Base-by-base conservation (phyloP, 2,888 invertebrate genomes). In the Chelonus formosanus region DNA sequence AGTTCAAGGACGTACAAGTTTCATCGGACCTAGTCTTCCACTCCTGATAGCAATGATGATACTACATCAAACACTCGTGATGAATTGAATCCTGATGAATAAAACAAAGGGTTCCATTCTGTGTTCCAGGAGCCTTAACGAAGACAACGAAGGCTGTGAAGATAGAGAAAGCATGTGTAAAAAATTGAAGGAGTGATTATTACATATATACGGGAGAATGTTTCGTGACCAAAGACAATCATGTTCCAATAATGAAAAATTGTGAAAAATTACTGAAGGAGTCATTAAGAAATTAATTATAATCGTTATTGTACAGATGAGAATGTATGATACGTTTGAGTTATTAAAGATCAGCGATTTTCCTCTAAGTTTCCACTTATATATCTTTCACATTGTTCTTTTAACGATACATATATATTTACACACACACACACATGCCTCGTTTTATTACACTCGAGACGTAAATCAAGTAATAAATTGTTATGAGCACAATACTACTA, bases 1-100 rank as follows among this genome's bases (percentile, higher is more conserved):
- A 83, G 82, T 83, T 74, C 77, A 76, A 74, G 82, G 83, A 58
- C 72, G 71, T 63, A 79, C 76, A 52, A 79, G 71, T 62, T 40
- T 74, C 57, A 66, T 72, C 62, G 71, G 73, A 20, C 75, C 80
- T n/a, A 70, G 75, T 65, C 66, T 75, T 45, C 71, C 73, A 60
- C 66, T 82, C 67, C 45, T 79, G 65, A 61, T 72, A 62, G 68
- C 63, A 50, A 61, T 50, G 43, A 68, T 78, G 35, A 70, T 77
- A 43, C 59, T 78, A 20, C 70, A 78, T 54, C 73, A 74, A 62
- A 70, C 78, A 65, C 69, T 77, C 57, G 60, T 73, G 50, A 61
- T 73, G 60, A 71, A 75, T 71, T 80, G 79, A 65, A 73, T 50
- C 50, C 61, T 61, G 67, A 40, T 52, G 57, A 34, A 62, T 60